Conservation (phyloP, 2,888 invertebrate genomes). For the Drosophila tanythrix region DNA sequence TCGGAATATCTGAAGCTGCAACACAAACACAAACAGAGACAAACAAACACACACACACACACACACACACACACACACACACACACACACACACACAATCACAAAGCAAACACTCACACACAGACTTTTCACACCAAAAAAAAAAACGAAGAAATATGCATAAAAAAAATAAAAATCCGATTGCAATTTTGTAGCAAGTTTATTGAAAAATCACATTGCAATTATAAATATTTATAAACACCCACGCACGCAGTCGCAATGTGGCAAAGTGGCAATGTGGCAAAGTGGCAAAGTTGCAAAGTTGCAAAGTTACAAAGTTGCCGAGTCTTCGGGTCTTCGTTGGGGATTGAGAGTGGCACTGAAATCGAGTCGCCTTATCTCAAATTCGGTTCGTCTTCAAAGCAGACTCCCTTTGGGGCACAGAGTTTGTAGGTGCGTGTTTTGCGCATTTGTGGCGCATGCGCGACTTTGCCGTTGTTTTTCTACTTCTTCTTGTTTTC, state of each 20-base stretch:
- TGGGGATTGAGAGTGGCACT: constrained; percentile 27
- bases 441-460: constrained; percentile 57
- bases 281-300: neutral
- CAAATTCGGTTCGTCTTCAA: constrained; percentile 2
- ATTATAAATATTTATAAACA: constrained; percentile 76
- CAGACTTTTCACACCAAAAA: constrained; percentile 36
- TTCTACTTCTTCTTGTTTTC: constrained; percentile 18
- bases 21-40: too few species aligned
- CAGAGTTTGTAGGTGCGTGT: constrained; percentile 38
- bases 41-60: neutral
- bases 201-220: constrained; percentile 59
- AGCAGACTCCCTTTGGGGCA: constrained; percentile 14
- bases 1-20: constrained; percentile 12
- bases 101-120: neutral
- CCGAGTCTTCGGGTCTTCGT: neutral
- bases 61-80: neutral
- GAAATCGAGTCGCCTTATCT: constrained; percentile 22
- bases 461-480: constrained; percentile 53
- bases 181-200: constrained; percentile 64
- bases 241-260: constrained; percentile 44
- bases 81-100: neutral
- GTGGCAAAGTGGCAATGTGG: neutral
- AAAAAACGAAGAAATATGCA: too few species aligned
- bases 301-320: neutral
- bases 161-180: neutral